A percentile compares a stretch with the other conserved stretches of the same genome.
Conservation (phyloP, 2,797 vertebrate genomes). For the Tolypeutes matacus region DNA sequence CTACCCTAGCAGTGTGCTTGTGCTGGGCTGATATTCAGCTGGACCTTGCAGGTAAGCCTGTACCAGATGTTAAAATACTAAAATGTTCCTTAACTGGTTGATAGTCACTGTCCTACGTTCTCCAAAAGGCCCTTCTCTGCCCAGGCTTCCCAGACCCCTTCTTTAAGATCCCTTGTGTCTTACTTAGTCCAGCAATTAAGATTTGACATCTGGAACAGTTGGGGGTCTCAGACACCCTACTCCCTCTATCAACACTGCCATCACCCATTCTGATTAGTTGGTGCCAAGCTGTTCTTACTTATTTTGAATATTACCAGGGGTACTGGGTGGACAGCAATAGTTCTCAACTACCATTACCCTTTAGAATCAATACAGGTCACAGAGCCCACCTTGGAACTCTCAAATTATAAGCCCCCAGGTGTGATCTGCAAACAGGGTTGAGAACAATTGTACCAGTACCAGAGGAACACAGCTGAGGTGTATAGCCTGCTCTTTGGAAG, state of each 20-base stretch:
- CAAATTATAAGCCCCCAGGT: fast-evolving
- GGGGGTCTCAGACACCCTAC: not conserved
- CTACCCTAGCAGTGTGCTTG: not conserved
- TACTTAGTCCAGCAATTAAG: not conserved
- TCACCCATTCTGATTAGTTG: not conserved
- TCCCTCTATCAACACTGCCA: not conserved
- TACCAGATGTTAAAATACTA: not conserved
- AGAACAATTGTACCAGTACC: not conserved
- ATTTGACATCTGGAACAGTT: not conserved
- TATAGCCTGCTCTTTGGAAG: not conserved
- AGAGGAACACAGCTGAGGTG: not conserved
- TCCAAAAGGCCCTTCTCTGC: not conserved
- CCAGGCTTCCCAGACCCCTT: not conserved
- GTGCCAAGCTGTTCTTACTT: not conserved
- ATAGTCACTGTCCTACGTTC: not conserved
- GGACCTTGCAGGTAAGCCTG: not conserved
- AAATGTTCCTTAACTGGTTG: not conserved
- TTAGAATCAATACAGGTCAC: not conserved
- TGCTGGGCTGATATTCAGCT: not conserved
- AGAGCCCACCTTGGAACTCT: not conserved
- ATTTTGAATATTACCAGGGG: conserved; percentile 18
- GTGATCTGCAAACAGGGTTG: not conserved
- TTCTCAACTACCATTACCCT: not conserved
- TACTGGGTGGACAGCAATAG: not conserved
- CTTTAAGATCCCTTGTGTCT: not conserved